Conservation (phyloP, 2,888 invertebrate species). For the Acrobasis consociella region DNA sequence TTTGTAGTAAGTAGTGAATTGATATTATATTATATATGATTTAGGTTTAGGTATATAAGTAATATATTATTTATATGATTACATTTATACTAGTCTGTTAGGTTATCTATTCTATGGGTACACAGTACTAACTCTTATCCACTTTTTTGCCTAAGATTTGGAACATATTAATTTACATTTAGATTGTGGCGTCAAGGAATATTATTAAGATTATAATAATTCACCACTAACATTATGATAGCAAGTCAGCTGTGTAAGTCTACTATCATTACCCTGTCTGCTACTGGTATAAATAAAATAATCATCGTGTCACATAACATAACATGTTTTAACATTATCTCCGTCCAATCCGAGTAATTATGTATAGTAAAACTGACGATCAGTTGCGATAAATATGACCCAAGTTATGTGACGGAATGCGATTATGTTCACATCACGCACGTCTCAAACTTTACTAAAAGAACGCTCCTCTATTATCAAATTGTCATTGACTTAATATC, state of each 20-base stretch:
- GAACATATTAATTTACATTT: too few relatives aligned
- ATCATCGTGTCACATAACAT: neutral
- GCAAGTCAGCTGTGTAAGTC: neutral
- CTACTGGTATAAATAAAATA: neutral
- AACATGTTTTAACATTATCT: neutral
- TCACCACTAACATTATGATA: neutral
- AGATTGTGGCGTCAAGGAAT: too few relatives aligned
- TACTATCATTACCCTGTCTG: neutral
- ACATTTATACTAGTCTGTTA: too few relatives aligned
- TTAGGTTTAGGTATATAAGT: too few relatives aligned
- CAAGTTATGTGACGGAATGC: neutral
- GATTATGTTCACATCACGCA: neutral
- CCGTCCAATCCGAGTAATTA: neutral
- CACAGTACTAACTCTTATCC: too few relatives aligned
- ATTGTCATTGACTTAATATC: constrained; percentile 11
- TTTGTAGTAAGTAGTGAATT: too few relatives aligned
- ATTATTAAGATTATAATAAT: too few relatives aligned
- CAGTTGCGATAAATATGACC: neutral
- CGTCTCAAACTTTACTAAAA: constrained; percentile 3
- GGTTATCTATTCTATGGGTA: too few relatives aligned
- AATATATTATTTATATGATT: too few relatives aligned
- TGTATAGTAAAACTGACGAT: neutral
- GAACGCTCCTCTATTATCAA: neutral
- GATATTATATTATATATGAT: too few relatives aligned
- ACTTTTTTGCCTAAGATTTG: too few relatives aligned